phyloP scores from a whole-genome alignment of 1,140 invertebrate genomes.

The Magallana ariakensis region DNA sequence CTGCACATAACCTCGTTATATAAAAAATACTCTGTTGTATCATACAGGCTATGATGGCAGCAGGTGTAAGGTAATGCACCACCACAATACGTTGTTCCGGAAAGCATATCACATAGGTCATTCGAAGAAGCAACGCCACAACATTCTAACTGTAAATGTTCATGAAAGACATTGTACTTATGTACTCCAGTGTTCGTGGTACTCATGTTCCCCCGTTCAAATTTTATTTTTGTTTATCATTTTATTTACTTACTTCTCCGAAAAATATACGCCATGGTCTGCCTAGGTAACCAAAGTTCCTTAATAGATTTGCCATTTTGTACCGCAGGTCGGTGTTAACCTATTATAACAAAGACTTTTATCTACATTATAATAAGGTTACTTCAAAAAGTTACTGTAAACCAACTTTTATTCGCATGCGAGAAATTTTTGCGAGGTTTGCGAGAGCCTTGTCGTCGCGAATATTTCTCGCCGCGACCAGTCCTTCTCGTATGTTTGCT shows the following conservation, averaged over 20 bases:
- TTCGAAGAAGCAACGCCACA: not conserved
- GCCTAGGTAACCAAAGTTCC: not conserved
- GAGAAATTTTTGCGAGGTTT: no score
- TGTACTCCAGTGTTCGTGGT: no score
- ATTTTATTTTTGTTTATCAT: not conserved
- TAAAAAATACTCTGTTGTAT: not conserved
- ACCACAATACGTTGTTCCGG: not conserved
- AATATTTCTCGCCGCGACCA: no score
- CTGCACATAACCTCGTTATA: not conserved
- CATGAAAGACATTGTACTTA: not conserved
- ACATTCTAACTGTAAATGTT: not conserved
- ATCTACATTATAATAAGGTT: no score
- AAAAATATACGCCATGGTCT: not conserved
- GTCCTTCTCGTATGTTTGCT: no score
- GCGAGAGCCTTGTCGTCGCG: no score
- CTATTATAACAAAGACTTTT: not conserved
- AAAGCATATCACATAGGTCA: not conserved
- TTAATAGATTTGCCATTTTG: slow-evolving; percentile 6
- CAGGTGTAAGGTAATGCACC: not conserved
- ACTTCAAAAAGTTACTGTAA: no score
- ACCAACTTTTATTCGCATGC: no score
- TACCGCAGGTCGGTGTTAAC: not conserved
- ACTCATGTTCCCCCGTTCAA: not conserved
- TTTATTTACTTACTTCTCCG: not conserved
- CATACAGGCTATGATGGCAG: not conserved